Evolutionary conservation across 2,113 vertebrate genomes (phyloP), one percentile per base, ranked within the genome.

Genomic region (Balaeniceps rex): DNA sequence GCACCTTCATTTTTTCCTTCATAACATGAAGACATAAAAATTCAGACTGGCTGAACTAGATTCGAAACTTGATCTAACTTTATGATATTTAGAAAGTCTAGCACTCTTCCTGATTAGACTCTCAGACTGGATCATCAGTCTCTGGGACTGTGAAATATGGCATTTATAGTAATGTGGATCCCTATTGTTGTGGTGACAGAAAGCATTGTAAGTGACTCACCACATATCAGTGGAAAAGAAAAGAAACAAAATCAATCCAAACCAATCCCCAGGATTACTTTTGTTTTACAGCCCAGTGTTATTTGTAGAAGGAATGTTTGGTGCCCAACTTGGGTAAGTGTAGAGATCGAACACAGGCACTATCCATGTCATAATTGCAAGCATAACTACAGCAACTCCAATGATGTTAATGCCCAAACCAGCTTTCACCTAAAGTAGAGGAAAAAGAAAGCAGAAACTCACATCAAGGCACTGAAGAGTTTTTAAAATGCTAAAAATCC

Each of bases 321-420:
- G 98, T 38, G 97, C 99, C 99, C 99, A 99, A 3, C 97, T 92
- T 44, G 99, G 99, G 34, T 99, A 99, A 7, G 92, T 97, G 26
- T 99, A n/a, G 85, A 99, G 98, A 36, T 98, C 84, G 18, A 99
- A 99, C 24, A 99, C 89, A 25, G 99, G 97, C 47, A 98, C 95
- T 9, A 98, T 99, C 99, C 99, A 99, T 4, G 99, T 99, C 58
- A 97, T 98, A 49, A 99, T 96, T 47, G 96, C 99, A 61, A 99
- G 90, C 97, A 99, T 97, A 65, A 99, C 99, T 22, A 98, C 97
- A 33, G 98, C 98, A 71, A 99, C 97, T 71, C 99, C 98, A 0
- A 99, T 97, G 57, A 99, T 96, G 31, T 99, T 99, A 83, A 99
- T 96, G 4, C 99, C 99, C 88, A 99, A 97, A 76, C 99, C 99